Base-by-base conservation (phyloP, 53 echinoderm and acorn worm genomes). In the Paracentrotus lividus region DNA sequence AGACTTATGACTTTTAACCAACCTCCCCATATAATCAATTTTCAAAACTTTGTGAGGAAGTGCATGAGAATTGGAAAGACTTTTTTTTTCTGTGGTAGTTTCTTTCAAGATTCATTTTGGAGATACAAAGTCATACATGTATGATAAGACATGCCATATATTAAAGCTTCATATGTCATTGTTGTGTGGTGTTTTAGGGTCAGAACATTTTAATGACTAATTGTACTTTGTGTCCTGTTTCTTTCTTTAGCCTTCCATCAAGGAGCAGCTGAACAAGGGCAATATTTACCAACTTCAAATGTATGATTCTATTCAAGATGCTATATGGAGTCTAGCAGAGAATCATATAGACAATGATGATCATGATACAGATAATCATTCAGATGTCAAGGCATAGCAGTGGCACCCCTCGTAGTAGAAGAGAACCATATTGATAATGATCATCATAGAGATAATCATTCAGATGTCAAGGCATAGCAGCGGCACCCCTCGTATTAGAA, bases 251-350 rank as follows among this genome's bases (percentile, higher is more conserved):
- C 91, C 91, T 75, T 51, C 91, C 4, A 91, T 91, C 21, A n/a
- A 91, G 38, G 72, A 91, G 20, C 91, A 91, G 54, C 76, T 91
- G 33, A 49, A 16, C 1, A 69, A 75, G 36, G 91, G 91, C 4
- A 76, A 75, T 18, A 75, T 91, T 32, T 75, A 75, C n/a, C 23
- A 91, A 23, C 91, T 91, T 31, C 91, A 9, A 24, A 69, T 91
- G 6, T 91, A 32, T 23, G 91, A 91, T 36, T 33, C 91, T 0
- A 32, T 91, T 3, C 76, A 49, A 21, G 91, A 69, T 53, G 91
- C 72, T 7, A 75, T 91, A 15, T 75, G 53, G 72, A 91, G 56
- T 52, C 76, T 91, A 32, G 77, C 76, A 16, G 72, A 91, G 54
- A 21, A 91, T 53, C 8, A 21, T 34, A 9, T 0, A 32, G 49